These are phyloP conservation scores for Furcifer pardalis DNA, from an alignment of 2,797 vertebrate species.

Conservation along the genomic window DNA sequence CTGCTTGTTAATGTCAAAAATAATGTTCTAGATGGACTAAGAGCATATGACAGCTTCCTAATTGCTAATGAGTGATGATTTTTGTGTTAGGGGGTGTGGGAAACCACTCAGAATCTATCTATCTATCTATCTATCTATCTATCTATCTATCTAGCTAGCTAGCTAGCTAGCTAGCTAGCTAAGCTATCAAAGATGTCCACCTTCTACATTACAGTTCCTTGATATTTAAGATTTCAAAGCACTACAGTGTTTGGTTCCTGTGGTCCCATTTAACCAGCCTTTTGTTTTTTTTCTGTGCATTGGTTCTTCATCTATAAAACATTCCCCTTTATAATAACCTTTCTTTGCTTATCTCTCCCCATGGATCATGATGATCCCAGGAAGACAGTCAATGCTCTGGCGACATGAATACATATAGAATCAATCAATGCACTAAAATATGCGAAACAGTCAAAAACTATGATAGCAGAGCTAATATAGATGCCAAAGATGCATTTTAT, in stretches of 20 bases:
- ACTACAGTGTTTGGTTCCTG: neutral
- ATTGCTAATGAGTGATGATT: too few species aligned
- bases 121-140: too few species aligned
- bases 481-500: slow-evolving; percentile 18
- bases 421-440: slow-evolving; percentile 9
- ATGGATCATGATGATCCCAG: neutral
- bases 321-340: neutral
- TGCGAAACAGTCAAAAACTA: slow-evolving; percentile 12
- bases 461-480: slow-evolving; percentile 14
- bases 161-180: too few species aligned
- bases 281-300: neutral
- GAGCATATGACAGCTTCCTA: too few species aligned
- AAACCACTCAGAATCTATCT: too few species aligned
- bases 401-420: slow-evolving; percentile 8
- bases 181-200: neutral
- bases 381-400: neutral
- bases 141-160: too few species aligned
- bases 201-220: neutral
- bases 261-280: neutral
- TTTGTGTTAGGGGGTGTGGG: too few species aligned
- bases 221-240: neutral
- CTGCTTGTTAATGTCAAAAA: too few species aligned
- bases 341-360: neutral
- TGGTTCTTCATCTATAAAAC: neutral
- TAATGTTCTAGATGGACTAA: too few species aligned